phyloP scores from a whole-genome alignment of 2,113 vertebrate genomes.

The Argyrosomus japonicus region DNA sequence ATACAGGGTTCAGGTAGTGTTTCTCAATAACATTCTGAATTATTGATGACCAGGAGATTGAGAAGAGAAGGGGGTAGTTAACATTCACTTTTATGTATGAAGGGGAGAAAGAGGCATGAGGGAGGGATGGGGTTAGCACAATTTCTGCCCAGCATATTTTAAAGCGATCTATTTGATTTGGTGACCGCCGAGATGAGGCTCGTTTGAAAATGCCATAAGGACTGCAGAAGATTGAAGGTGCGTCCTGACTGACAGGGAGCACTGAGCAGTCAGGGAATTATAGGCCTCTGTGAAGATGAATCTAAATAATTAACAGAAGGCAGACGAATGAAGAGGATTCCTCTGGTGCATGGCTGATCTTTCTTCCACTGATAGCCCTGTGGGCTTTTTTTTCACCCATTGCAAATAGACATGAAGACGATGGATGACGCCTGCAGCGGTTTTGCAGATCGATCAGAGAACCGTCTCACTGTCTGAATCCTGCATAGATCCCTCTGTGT shows the following conservation, averaged over 20 bases:
- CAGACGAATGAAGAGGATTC: conserved; percentile 55
- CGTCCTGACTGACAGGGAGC: conserved; percentile 38
- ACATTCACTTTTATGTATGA: conserved; percentile 72
- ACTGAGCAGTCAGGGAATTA: conserved; percentile 46
- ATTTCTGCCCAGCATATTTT: conserved; percentile 67
- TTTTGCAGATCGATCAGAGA: conserved; percentile 76
- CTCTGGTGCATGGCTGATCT: conserved; percentile 46
- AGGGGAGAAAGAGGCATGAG: conserved; percentile 38
- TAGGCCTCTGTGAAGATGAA: conserved; percentile 54
- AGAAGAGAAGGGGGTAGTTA: conserved; percentile 63
- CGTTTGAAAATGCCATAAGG: conserved; percentile 37
- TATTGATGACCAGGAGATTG: conserved; percentile 78
- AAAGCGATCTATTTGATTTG: conserved; percentile 58
- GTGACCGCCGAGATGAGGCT: conserved; percentile 39
- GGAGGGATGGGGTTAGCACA: conserved; percentile 32
- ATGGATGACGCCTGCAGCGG: conserved; percentile 71
- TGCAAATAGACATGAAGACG: conserved; percentile 66
- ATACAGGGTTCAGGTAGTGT: conserved; percentile 81
- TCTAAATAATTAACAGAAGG: conserved; percentile 69
- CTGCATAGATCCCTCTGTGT: conserved; percentile 69
- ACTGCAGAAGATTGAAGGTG: conserved; percentile 36
- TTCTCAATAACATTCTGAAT: conserved; percentile 83
- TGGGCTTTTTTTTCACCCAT: conserved; percentile 17
- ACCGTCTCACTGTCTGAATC: conserved; percentile 70
- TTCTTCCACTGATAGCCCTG: conserved; percentile 41